Evolutionary conservation across 2,113 vertebrate genomes (phyloP).

Genomic region (Gymnocephalus cernua): DNA sequence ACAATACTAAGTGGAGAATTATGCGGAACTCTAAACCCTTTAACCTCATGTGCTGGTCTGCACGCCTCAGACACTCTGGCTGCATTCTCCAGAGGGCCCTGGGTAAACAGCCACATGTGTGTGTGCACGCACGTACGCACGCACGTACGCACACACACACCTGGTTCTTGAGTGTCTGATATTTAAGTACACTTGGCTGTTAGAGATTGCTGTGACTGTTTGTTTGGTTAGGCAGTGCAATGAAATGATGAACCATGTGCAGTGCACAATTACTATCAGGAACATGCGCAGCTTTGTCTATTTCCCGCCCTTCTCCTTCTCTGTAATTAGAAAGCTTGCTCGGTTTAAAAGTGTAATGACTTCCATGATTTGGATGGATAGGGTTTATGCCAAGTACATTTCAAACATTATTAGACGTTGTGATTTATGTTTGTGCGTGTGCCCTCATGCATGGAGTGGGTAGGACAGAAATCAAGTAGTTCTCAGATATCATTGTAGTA

Average conservation of each 20-base stretch:
- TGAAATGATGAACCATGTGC: conserved; percentile 10
- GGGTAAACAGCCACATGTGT: conserved; percentile 65
- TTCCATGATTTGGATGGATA: conserved; percentile 41
- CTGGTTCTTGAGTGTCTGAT: conserved; percentile 45
- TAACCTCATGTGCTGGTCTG: conserved; percentile 65
- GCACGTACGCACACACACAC: conserved; percentile 23
- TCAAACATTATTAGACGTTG: conserved; percentile 54
- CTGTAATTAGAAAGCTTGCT: conserved; percentile 55
- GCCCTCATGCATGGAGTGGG: background rate
- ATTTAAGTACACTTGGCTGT: conserved; percentile 28
- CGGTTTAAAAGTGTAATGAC: conserved; percentile 49
- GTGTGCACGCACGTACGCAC: background rate
- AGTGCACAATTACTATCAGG: conserved; percentile 7
- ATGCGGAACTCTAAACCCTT: conserved; percentile 69
- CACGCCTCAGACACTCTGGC: conserved; percentile 65
- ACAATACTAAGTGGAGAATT: conserved; percentile 60
- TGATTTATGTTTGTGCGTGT: conserved; percentile 47
- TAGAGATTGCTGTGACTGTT: background rate
- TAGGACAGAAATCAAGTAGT: background rate
- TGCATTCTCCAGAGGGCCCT: conserved; percentile 68
- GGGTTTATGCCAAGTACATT: conserved; percentile 45
- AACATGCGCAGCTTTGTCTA: conserved; percentile 14
- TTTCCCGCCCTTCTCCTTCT: background rate
- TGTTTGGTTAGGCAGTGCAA: background rate
- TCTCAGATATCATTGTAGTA: background rate